Percentiles rank a stretch among this genome's conserved stretches.
These are phyloP conservation scores for Podabrus alpinus DNA, from an alignment of 2,888 invertebrate genomes.

Conservation along the genomic window DNA sequence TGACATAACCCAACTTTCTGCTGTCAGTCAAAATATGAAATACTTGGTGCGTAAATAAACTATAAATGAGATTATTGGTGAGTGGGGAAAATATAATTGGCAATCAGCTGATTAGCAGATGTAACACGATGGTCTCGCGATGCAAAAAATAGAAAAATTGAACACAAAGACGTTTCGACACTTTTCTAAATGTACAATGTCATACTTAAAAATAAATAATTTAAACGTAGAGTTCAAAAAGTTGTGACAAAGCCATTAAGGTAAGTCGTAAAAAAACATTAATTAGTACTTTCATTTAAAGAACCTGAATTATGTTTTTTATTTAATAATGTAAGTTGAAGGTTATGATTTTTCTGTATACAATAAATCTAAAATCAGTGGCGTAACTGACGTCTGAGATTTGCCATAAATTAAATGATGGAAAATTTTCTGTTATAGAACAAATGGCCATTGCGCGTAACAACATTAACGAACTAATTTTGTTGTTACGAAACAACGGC, in stretches of 20 bases:
- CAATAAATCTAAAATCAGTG: not conserved
- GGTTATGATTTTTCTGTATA: not conserved
- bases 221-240: not conserved
- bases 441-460: constrained; percentile 34
- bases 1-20: not conserved
- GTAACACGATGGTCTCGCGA: not conserved
- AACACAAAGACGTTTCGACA: not conserved
- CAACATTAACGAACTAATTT: constrained; percentile 55
- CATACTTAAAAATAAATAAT: not conserved
- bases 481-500: constrained; percentile 60
- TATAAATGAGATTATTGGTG: not conserved
- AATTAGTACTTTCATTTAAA: not conserved
- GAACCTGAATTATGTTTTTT: not conserved
- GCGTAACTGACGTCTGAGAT: not conserved
- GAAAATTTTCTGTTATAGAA: constrained; percentile 6
- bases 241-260: not conserved
- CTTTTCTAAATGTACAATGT: not conserved
- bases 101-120: not conserved
- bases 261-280: not conserved
- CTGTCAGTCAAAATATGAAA: not conserved
- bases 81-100: not conserved
- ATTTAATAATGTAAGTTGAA: not conserved
- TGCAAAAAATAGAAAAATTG: not conserved
- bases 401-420: not conserved
- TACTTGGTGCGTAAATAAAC: not conserved